These are phyloP conservation scores for Chromis chromis DNA, from an alignment of 2,797 vertebrate species.

Conservation along the genomic window DNA sequence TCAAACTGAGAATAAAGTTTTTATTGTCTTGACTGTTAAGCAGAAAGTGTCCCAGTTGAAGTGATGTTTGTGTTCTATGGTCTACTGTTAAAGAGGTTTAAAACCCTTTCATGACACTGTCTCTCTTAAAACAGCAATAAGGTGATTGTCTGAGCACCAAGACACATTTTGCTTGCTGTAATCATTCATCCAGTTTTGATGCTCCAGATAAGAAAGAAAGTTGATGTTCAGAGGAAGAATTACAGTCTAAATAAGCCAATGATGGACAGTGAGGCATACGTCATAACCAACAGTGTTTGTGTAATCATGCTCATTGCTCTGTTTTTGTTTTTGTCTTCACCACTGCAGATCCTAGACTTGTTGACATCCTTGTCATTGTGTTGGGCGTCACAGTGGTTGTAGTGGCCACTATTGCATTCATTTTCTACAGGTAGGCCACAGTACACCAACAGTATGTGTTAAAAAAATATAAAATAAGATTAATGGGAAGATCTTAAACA, in stretches of 20 bases:
- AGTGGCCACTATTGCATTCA: constrained; percentile 82
- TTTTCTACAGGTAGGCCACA: constrained; percentile 80
- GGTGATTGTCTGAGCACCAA: too few relatives aligned
- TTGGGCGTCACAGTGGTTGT: constrained; percentile 76
- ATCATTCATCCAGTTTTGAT: too few relatives aligned
- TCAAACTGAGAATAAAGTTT: not conserved
- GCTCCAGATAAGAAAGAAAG: too few relatives aligned
- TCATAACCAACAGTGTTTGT: too few relatives aligned
- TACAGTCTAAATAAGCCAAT: too few relatives aligned
- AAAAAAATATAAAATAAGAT: not conserved
- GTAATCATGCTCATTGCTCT: too few relatives aligned
- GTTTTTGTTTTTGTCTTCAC: not conserved
- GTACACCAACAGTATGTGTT: not conserved
- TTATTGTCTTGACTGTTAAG: not conserved
- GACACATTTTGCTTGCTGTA: too few relatives aligned
- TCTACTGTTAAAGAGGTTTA: too few relatives aligned
- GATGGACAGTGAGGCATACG: too few relatives aligned
- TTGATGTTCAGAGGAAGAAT: too few relatives aligned
- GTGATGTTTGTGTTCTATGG: not conserved
- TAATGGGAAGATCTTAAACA: not conserved
- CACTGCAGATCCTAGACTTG: not conserved
- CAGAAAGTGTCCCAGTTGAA: not conserved
- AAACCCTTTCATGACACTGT: too few relatives aligned
- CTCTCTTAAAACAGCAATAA: too few relatives aligned
- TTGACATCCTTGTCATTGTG: constrained; percentile 65